Evolutionary conservation across 2,113 vertebrate genomes (phyloP).

Genomic region (Malurus cyaneus): DNA sequence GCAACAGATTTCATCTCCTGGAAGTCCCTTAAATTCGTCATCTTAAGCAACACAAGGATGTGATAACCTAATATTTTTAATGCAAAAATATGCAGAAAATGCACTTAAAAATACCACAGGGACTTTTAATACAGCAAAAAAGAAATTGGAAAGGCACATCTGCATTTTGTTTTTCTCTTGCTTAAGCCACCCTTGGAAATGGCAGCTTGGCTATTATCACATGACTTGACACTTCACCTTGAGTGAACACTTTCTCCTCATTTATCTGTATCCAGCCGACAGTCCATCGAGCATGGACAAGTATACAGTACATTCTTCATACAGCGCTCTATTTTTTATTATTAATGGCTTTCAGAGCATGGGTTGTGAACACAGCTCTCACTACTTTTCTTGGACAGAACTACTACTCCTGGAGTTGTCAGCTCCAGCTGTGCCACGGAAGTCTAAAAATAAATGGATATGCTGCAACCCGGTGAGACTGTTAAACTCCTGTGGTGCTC

Average conservation of each 20-base stretch:
- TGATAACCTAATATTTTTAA: slow-evolving; percentile 50
- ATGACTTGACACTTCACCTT: background rate
- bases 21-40: slow-evolving; percentile 12
- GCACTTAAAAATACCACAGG: slow-evolving; percentile 8
- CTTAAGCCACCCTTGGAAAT: background rate
- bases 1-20: slow-evolving; percentile 9
- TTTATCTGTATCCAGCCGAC: background rate
- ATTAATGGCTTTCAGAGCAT: slow-evolving; percentile 30
- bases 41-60: slow-evolving; percentile 9
- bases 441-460: slow-evolving; percentile 46
- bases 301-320: too few species aligned
- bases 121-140: background rate
- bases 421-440: slow-evolving; percentile 38
- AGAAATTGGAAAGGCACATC: background rate
- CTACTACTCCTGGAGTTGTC: slow-evolving; percentile 32
- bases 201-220: background rate
- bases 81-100: slow-evolving; percentile 52
- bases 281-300: too few species aligned
- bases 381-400: slow-evolving; percentile 37
- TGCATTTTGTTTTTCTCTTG: slow-evolving; percentile 37
- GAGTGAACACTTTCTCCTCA: background rate
- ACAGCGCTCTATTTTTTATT: slow-evolving; percentile 25
- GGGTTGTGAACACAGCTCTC: background rate
- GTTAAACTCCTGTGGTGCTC: background rate
- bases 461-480: slow-evolving; percentile 37